Evolutionary conservation across 1,140 invertebrate genomes (phyloP), one percentile per base, ranked within the genome.

Genomic region (Prorops nasuta): DNA sequence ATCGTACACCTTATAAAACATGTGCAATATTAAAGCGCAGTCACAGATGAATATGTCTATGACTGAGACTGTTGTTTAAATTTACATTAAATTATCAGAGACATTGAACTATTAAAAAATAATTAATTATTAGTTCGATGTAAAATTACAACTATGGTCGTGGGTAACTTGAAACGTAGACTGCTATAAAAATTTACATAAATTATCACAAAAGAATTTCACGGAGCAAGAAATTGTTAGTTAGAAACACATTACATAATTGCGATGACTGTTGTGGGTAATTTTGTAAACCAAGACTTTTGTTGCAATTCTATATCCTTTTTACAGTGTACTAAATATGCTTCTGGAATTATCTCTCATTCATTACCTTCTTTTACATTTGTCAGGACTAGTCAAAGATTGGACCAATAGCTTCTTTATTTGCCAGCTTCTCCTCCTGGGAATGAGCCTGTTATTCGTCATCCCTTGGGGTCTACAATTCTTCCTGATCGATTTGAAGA

Each of bases 331-430:
- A n/a, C n/a, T n/a, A n/a, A n/a, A n/a, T n/a, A n/a, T n/a, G n/a
- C n/a, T n/a, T 16, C 15, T 16, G 15, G 16, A 37, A 37, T 37
- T n/a, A 10, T 37, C 7, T 31, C 28, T 17, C 44, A 40, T 37
- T 37, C 10, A 39, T 20, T 42, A 36, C 43, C 19, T 24, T 8
- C 18, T 15, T 22, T 36, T 32, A 15, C 24, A 14, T n/a, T 24
- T 64, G 63, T 40, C 40, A 77, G 72, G 75, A 18, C 36, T 74
- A n/a, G 58, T 77, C 32, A 76, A 72, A 56, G 75, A 77, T 50
- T 71, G 66, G 67, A 74, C 74, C 3, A 56, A 73, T 20, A 76
- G 73, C 58, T 76, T 65, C 35, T 24, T 56, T 1, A 43, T 72
- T 1, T 71, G 64, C 40, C 74, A 77, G 55, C 51, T 67, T 16